Evolutionary conservation across 92 coral and sea anemone species (phyloP).

Genomic region (Epizoanthus illoricatus): DNA sequence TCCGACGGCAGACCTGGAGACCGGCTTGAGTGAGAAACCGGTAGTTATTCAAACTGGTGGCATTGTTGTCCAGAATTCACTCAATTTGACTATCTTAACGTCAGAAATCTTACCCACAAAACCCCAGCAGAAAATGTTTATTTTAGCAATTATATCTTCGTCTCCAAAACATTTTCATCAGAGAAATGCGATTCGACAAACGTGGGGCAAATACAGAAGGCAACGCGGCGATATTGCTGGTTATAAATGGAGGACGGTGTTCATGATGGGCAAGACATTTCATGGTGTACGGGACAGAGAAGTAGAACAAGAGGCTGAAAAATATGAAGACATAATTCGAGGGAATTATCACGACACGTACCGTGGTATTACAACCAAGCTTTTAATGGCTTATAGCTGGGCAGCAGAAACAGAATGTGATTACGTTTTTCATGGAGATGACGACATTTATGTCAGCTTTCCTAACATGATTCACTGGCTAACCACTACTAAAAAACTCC

Average conservation of each 20-base stretch:
- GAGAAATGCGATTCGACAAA: conserved; percentile 59
- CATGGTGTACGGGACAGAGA: conserved; percentile 39
- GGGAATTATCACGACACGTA: conserved; percentile 77
- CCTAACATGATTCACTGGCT: conserved; percentile 76
- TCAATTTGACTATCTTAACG: conserved; percentile 32
- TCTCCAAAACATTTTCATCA: conserved; percentile 56
- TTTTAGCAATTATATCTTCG: conserved; percentile 67
- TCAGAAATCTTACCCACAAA: conserved; percentile 45
- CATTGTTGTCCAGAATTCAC: not conserved
- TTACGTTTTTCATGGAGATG: conserved; percentile 84
- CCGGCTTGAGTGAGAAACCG: not conserved
- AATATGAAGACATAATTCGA: conserved; percentile 73
- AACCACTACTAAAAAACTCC: conserved; percentile 16
- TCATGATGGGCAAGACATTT: conserved; percentile 66
- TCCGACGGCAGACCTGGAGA: conserved; percentile 1
- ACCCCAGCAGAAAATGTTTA: conserved; percentile 21
- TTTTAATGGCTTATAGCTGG: conserved; percentile 83
- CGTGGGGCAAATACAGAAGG: conserved; percentile 66
- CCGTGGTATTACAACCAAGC: conserved; percentile 66
- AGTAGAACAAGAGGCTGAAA: conserved; percentile 54
- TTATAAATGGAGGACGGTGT: conserved; percentile 51
- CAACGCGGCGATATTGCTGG: not conserved
- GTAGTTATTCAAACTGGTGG: conserved; percentile 5
- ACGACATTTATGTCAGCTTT: conserved; percentile 82
- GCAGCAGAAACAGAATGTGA: conserved; percentile 56